Evolutionary conservation across 2,888 invertebrate species (phyloP).

Genomic region (Neoaliturus tenellus): DNA sequence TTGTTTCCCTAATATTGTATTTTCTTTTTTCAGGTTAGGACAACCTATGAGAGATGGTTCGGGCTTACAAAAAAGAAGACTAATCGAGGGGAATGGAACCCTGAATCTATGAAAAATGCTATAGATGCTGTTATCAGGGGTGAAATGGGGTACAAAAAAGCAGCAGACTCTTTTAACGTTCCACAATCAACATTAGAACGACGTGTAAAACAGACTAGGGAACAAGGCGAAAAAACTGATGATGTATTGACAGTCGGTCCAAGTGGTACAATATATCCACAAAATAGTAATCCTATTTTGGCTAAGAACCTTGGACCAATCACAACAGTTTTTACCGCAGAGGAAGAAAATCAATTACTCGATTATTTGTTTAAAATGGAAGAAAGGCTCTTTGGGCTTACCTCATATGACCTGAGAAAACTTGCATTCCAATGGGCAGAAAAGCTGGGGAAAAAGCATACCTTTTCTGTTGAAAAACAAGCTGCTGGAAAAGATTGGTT

Average conservation of each 20-base stretch:
- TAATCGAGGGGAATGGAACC: constrained; percentile 48
- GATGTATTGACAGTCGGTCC: too few relatives aligned
- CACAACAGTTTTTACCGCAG: constrained; percentile 61
- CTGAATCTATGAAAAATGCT: constrained; percentile 50
- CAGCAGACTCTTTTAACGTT: constrained; percentile 61
- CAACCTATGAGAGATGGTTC: constrained; percentile 34
- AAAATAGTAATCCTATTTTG: constrained; percentile 8
- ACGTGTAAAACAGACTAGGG: constrained; percentile 24
- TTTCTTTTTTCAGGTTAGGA: too few relatives aligned
- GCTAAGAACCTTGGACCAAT: constrained; percentile 11
- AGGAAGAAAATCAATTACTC: constrained; percentile 64
- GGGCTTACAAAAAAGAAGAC: constrained; percentile 45
- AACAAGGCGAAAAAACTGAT: neutral
- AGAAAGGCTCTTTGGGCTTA: constrained; percentile 46
- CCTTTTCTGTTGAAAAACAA: constrained; percentile 49
- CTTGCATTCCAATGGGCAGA: constrained; percentile 51
- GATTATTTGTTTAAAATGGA: constrained; percentile 60
- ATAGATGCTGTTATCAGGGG: constrained; percentile 46
- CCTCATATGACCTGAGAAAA: constrained; percentile 36
- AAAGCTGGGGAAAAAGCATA: constrained; percentile 29
- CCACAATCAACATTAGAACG: constrained; percentile 61
- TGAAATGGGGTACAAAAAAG: constrained; percentile 63
- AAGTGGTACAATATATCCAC: constrained; percentile 59
- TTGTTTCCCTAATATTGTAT: too few relatives aligned
- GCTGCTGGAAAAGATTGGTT: constrained; percentile 65